Base-by-base conservation (phyloP, 2,113 vertebrate species). In the Peucedramus taeniatus region DNA sequence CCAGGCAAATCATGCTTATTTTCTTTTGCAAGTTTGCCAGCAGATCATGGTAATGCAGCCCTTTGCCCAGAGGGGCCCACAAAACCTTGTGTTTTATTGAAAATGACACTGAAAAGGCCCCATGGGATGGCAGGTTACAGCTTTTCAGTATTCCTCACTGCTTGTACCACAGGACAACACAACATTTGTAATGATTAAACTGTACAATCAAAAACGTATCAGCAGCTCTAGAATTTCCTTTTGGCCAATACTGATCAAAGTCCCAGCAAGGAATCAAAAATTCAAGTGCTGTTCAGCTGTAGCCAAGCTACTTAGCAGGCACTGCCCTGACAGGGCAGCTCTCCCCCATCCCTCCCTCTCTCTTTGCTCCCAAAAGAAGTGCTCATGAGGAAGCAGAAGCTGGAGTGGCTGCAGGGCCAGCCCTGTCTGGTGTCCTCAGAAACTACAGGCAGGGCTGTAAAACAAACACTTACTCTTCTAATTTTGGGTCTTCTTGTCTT, bases 391-490 rank as follows among this genome's bases (percentile, higher is more conserved):
- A n/a, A 65, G 66, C 45, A 83, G 44, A 39, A 93, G 44, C 30
- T 15, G 10, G 19, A 13, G 7, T 50, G 26, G 63, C 51, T 92
- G 57, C 50, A 74, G 27, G 35, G 37, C 26, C 42, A 61, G 30
- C 16, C 42, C 26, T 33, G 66, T 13, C 13, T n/a, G 10, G 10
- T 31, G 37, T 45, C 15, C 35, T 47, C 45, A 74, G 28, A 17
- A 71, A 51, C 31, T 40, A 20, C 37, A 57, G 26, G 23, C 13
- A 50, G 20, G 49, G 13, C 20, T 31, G 24, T 44, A 56, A 89
- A 81, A 53, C 6, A 15, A 80, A 40, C 40, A 54, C 97, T 97
- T 97, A 99, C 99, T 97, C 97, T 80, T 98, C 98, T n/a, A 96
- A 83, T 85, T 95, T 31, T 23, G 42, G 33, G 49, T 44, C 39